Percentiles rank a stretch among this genome's conserved stretches.
These are phyloP conservation scores for Pionites leucogaster DNA, from an alignment of 2,113 vertebrate genomes.

Conservation along the genomic window DNA sequence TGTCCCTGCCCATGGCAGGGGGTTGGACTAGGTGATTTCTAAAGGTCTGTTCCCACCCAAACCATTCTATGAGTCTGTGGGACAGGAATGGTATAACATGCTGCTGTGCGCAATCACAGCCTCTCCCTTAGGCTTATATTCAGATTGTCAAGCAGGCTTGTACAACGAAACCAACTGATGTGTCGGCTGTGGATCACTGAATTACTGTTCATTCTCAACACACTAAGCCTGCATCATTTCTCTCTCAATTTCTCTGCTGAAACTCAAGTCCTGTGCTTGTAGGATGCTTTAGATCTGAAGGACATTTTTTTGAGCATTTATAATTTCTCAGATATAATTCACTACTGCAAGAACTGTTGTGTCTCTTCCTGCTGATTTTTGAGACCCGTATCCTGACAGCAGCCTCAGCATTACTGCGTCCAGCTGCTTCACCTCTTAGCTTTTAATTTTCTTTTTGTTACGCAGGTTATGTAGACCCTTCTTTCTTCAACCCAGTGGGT, in stretches of 20 bases:
- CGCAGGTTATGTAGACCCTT: not conserved
- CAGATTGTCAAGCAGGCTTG: not conserved
- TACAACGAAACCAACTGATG: not conserved
- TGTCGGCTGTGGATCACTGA: not conserved
- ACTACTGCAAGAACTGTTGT: not conserved
- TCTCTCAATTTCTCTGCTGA: not conserved
- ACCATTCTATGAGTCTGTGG: not conserved
- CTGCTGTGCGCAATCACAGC: not conserved
- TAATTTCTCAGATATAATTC: not conserved
- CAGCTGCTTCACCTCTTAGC: not conserved
- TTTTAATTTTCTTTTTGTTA: not conserved
- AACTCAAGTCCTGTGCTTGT: not conserved
- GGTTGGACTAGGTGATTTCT: not conserved
- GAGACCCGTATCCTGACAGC: not conserved
- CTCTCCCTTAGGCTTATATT: not conserved
- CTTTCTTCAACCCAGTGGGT: not conserved
- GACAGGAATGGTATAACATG: not conserved
- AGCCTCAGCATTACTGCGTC: accelerated
- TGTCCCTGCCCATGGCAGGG: not conserved
- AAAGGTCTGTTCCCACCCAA: not conserved
- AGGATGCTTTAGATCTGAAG: not conserved
- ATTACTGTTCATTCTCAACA: not conserved
- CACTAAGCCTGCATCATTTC: not conserved
- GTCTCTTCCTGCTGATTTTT: not conserved
- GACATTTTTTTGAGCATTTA: not conserved